Percentiles rank a stretch among this genome's conserved stretches.
Evolutionary conservation across 2,113 vertebrate genomes (phyloP).

Genomic region (Cichladusa arquata): DNA sequence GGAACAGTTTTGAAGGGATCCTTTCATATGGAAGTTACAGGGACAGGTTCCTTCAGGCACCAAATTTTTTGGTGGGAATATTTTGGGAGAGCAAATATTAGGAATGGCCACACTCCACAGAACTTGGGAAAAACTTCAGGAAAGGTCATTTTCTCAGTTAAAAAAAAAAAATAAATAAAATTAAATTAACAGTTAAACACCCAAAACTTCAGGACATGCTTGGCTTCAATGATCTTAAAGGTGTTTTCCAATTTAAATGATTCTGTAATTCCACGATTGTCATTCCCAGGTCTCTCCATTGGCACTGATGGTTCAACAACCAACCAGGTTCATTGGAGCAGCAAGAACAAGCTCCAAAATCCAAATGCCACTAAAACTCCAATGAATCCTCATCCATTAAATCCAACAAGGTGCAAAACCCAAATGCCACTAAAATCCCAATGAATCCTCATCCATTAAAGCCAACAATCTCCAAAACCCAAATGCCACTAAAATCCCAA

Average conservation of each 20-base stretch:
- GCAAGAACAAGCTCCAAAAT: not conserved
- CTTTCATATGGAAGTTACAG: fast-evolving
- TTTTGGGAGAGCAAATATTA: not conserved
- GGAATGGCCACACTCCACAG: fast-evolving
- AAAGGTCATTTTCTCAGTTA: not conserved
- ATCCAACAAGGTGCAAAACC: too few species aligned
- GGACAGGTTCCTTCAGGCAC: not conserved
- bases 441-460: too few species aligned
- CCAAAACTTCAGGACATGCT: too few species aligned
- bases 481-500: too few species aligned
- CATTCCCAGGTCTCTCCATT: not conserved
- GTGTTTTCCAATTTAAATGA: not conserved
- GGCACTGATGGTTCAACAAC: not conserved
- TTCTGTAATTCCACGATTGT: not conserved
- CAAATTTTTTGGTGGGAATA: not conserved
- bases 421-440: too few species aligned
- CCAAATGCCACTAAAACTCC: too few species aligned
- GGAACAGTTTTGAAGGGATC: not conserved
- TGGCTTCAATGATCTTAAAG: not conserved
- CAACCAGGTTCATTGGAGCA: fast-evolving
- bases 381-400: too few species aligned
- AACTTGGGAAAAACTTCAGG: not conserved
- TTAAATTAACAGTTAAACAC: not conserved
- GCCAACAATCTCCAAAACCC: too few species aligned
- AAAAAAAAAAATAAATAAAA: not conserved